Conservation (phyloP, 2,113 vertebrate species). For the Psittacara wagleri region DNA sequence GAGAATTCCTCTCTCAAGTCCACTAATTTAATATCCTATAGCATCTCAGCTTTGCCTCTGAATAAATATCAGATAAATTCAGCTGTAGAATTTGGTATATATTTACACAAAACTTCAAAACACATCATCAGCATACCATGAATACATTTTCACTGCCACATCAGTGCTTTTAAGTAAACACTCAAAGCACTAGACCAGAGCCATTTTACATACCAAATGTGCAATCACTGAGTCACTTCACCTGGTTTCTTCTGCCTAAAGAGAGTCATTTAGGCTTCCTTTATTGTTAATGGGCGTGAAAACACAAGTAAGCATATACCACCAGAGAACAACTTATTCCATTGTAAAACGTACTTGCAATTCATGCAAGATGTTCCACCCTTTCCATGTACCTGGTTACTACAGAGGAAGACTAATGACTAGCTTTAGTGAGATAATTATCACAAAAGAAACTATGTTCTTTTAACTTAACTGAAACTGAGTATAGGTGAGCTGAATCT, state of each 20-base stretch:
- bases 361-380: not conserved
- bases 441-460: not conserved
- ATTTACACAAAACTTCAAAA: not conserved
- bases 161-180: not conserved
- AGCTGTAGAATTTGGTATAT: not conserved
- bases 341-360: not conserved
- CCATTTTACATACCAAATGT: conserved; percentile 1
- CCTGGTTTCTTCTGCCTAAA: not conserved
- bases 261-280: not conserved
- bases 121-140: not conserved
- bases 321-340: not conserved
- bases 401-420: not conserved
- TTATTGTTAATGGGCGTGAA: not conserved
- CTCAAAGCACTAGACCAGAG: not conserved
- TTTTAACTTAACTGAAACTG: not conserved
- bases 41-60: not conserved
- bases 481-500: not conserved
- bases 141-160: not conserved
- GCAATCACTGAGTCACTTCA: conserved; percentile 23
- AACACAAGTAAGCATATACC: not conserved
- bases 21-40: not conserved
- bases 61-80: not conserved
- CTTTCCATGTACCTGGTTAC: not conserved
- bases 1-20: not conserved
- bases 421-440: not conserved